Conservation (phyloP, 2,888 invertebrate genomes). For the Osedax frankpressi region DNA sequence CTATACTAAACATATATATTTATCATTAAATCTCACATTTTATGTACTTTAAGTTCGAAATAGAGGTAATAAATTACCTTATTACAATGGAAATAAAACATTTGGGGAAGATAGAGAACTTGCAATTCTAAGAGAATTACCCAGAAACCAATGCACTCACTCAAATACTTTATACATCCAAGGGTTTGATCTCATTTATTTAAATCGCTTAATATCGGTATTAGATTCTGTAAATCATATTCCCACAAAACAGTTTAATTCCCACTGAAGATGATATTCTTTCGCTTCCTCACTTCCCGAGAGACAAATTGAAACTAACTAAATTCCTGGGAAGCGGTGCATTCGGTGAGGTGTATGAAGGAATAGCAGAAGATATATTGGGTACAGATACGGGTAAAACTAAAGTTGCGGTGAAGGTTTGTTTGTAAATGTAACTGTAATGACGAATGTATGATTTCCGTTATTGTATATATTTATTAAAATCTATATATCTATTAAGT, state of each 20-base stretch:
- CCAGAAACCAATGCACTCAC: conserved; percentile 61
- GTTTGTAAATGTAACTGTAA: background rate
- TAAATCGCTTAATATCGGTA: background rate
- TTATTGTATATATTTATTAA: no score
- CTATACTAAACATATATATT: no score
- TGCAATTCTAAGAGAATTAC: conserved; percentile 70
- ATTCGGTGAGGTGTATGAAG: conserved; percentile 93
- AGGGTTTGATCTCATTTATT: conserved; percentile 32
- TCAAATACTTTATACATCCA: conserved; percentile 68
- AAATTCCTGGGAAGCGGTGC: conserved; percentile 88
- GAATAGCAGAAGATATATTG: conserved; percentile 54
- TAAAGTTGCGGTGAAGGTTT: conserved; percentile 42
- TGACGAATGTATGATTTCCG: no score
- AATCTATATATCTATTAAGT: no score
- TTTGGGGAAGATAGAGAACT: conserved; percentile 52
- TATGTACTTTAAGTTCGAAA: no score
- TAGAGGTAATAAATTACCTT: background rate
- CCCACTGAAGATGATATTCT: conserved; percentile 67
- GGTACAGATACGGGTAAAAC: conserved; percentile 34
- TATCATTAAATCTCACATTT: no score
- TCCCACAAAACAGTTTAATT: conserved; percentile 26
- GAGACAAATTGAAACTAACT: conserved; percentile 70
- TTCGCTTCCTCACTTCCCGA: conserved; percentile 64
- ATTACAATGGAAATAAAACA: background rate
- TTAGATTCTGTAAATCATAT: no score